Base-by-base conservation (phyloP, 2,797 vertebrate genomes). In the Paedocypris micromegethes region DNA sequence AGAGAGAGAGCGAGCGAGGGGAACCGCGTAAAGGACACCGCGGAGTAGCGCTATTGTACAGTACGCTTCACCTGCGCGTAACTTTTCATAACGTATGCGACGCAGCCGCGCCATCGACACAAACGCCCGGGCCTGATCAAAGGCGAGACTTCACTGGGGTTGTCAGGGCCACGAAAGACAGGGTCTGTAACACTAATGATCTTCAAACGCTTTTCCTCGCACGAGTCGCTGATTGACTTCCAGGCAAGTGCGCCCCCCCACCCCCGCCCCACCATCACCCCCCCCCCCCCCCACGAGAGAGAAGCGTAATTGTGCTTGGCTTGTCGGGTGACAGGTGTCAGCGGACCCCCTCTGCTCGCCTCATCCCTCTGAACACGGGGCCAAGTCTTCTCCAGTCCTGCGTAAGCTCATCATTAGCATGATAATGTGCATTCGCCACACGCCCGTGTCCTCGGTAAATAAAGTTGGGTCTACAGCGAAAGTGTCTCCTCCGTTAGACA, bases 151-250 rank as follows among this genome's bases (percentile, higher is more conserved):
- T 89, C 87, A 89, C 84, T 78, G 81, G 84, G 79, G 83, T 83
- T 86, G 87, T 87, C 88, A 85, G 87, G 84, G 86, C 88, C 86
- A 87, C 75, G 86, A 90, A 23, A 88, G 85, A 88, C 85, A 79
- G 84, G 86, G 80, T 84, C 88, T 90, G 88, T 89, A 89, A 85
- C 83, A 84, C 84, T 90, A 90, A 89, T 87, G 84, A 88, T 89
- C 87, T 89, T 91, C 88, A 89, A 90, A 89, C 84, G 78, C 83
- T 77, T 86, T 79, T 80, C 82, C 80, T 86, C 88, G 87, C 86
- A 86, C 86, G 81, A 79, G 83, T 87, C 88, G 87, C 84, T 77
- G 83, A 70, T 79, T 84, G 83, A 83, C 83, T 86, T 83, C 80
- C 83, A 72, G 82, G 83, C 83, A 86, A 85, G 82, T 39, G 84